Evolutionary conservation across 2,888 invertebrate species (phyloP).

Genomic region (Conchocele bisecta): DNA sequence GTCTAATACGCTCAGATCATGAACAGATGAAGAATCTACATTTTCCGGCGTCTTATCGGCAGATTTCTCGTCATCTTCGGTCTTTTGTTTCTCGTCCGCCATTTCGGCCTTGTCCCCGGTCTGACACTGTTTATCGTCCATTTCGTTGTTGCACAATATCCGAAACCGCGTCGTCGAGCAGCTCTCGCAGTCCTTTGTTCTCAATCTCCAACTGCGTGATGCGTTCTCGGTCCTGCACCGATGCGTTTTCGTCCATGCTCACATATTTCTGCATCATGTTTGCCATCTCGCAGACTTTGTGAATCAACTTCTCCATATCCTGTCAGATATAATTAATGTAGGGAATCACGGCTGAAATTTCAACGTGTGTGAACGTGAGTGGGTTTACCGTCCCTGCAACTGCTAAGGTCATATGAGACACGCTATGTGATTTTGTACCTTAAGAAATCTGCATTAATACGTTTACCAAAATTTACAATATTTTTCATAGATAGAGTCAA

Average conservation of each 20-base stretch:
- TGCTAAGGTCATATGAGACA: no score
- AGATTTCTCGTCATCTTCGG: constrained; percentile 56
- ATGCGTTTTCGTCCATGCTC: constrained; percentile 90
- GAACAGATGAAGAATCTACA: no score
- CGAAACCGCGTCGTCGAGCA: constrained; percentile 83
- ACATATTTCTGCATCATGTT: constrained; percentile 96
- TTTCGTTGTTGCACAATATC: constrained; percentile 54
- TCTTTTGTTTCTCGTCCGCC: constrained; percentile 55
- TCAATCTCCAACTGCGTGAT: constrained; percentile 92
- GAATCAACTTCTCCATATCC: constrained; percentile 71
- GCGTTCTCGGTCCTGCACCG: constrained; percentile 89
- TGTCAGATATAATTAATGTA: no score
- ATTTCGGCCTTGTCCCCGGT: constrained; percentile 42
- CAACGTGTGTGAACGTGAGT: no score
- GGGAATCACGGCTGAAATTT: no score
- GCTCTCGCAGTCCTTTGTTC: constrained; percentile 93
- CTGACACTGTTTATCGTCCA: constrained; percentile 56
- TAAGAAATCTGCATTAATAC: no score
- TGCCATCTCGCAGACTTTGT: constrained; percentile 96
- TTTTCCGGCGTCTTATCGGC: constrained; percentile 51
- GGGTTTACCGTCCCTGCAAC: no score
- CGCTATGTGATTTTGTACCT: no score
- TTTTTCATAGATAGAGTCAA: no score
- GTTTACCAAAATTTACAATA: no score
- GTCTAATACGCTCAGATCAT: no score